These are phyloP conservation scores for Mormoops blainvillei DNA, from an alignment of 2,113 vertebrate species.

Conservation along the genomic window DNA sequence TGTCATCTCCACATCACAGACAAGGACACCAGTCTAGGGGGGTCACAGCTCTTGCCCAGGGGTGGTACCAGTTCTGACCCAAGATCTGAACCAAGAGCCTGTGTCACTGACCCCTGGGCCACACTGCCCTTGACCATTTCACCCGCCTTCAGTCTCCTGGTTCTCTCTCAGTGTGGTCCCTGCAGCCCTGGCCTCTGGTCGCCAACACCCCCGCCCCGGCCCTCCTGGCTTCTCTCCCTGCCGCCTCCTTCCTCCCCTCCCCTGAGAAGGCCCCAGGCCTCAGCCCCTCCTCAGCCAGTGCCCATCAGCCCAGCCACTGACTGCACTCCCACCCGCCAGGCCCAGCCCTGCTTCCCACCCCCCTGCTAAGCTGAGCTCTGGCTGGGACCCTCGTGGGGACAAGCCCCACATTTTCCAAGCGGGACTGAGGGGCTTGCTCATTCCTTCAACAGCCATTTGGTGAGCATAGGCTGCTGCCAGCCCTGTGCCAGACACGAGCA, in stretches of 20 bases:
- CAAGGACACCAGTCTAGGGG: not conserved
- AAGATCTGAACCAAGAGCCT: not conserved
- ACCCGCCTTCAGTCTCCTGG: not conserved
- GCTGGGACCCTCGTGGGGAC: not conserved
- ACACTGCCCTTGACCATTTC: not conserved
- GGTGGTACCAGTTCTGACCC: not conserved
- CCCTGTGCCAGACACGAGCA: fast-evolving
- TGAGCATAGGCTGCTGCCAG: not conserved
- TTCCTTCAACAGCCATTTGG: not conserved
- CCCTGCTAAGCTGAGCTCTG: not conserved
- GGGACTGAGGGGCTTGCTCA: not conserved
- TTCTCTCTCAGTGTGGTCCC: not conserved
- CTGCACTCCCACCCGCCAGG: not conserved
- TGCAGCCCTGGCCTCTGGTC: not conserved
- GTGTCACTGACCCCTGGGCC: not conserved
- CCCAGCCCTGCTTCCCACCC: not conserved
- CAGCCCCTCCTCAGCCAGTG: not conserved
- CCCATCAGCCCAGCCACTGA: not conserved
- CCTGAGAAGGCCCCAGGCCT: not conserved
- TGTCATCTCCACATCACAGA: not conserved
- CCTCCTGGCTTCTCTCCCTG: not conserved
- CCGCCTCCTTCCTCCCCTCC: no score
- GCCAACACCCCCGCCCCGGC: not conserved
- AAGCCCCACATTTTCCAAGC: no score
- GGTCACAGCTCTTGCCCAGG: not conserved